Percentiles rank a stretch among this genome's conserved stretches.
Conservation (phyloP, 2,113 vertebrate species). For the Lepus americanus region DNA sequence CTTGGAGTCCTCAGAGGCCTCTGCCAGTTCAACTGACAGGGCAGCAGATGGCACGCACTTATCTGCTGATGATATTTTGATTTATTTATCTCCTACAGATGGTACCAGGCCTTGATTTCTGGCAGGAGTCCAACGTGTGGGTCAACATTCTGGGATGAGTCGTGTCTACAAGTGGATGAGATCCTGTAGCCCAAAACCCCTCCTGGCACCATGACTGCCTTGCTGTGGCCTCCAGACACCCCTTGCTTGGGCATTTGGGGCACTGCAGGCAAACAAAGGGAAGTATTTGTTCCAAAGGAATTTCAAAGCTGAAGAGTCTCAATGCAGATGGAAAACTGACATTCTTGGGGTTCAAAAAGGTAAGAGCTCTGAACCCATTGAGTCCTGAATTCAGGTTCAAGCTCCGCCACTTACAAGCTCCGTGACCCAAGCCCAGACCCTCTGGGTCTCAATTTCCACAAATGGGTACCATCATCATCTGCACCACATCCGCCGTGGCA, state of each 20-base stretch:
- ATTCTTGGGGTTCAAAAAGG: background rate
- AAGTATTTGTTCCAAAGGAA: background rate
- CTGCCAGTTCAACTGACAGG: constrained; percentile 82
- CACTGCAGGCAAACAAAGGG: background rate
- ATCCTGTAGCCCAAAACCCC: background rate
- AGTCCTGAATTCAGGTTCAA: background rate
- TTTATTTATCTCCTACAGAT: constrained; percentile 85
- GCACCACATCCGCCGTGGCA: background rate
- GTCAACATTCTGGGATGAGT: constrained; percentile 73
- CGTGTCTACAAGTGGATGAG: constrained; percentile 58
- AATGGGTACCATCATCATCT: background rate
- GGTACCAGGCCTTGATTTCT: constrained; percentile 80
- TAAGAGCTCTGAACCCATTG: background rate
- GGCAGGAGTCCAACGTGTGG: constrained; percentile 70
- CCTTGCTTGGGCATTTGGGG: background rate
- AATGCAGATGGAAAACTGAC: background rate
- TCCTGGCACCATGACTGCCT: background rate
- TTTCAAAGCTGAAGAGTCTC: background rate
- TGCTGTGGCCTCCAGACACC: background rate
- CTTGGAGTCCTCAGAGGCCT: constrained; percentile 74
- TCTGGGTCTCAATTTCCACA: constrained; percentile 9
- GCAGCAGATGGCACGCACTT: constrained; percentile 85
- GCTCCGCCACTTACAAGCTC: background rate
- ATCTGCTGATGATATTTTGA: constrained; percentile 85
- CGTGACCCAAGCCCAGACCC: background rate